Base-by-base conservation (phyloP, 1,140 invertebrate species). In the Camponotus floridanus region DNA sequence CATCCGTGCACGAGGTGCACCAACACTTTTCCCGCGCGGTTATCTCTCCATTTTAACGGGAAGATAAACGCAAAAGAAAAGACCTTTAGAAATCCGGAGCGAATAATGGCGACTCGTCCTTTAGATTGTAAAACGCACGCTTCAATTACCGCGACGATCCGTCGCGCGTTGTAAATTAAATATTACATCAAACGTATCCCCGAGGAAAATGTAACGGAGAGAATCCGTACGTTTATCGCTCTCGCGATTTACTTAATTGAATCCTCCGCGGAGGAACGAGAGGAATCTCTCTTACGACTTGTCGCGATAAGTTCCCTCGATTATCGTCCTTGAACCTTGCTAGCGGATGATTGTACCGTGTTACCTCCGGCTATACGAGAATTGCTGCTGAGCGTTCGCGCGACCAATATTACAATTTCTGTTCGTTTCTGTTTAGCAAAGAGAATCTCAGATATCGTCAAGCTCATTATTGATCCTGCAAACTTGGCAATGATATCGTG, bases 241-340 rank as follows among this genome's bases (percentile, higher is more conserved):
- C 8, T 33, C 36, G 65, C 55, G 55, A 48, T 73, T 74, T 26
- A 26, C 39, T 39, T 61, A 61, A 73, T 73, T 48, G 68, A 73
- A 4, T 61, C 73, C 48, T 81, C 45, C 39, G n/a, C 55, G 2
- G 39, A 39, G 45, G 31, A n/a, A 39, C 31, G 15, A 42, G 21
- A 61, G 65, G 36, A 71, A 51, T 51, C 15, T 51, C 45, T 13
- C 48, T 26, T 42, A 15, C 64, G 62, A 80, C 36, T 39, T 57
- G 67, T 61, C 67, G 26, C 55, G 81, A 64, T 18, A 57, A 86
- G 76, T 73, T 88, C n/a, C 61, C 33, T 42, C 76, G 78, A 90
- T 86, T 70, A 74, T 90, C 73, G 86, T 86, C 88, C 88, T 90
- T 90, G 86, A 90, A 88, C 81, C 55, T 86, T 55, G 26, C 13